phyloP scores from a whole-genome alignment of 2,888 invertebrate genomes.

The Lypha dubia region DNA sequence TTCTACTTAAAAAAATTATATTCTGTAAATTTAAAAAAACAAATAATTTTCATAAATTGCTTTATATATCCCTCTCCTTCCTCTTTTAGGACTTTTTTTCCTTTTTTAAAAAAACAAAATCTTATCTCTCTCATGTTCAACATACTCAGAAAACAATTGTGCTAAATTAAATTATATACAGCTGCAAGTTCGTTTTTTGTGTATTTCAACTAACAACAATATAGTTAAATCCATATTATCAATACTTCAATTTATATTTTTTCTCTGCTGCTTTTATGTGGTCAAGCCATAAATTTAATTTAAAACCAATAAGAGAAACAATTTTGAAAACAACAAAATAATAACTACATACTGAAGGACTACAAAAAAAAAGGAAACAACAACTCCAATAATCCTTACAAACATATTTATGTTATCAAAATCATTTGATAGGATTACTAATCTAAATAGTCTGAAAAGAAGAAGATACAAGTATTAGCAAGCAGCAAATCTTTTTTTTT shows the following conservation, averaged over 20 bases:
- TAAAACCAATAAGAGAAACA: slow-evolving; percentile 41
- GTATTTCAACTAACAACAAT: slow-evolving; percentile 15
- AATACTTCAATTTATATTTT: slow-evolving; percentile 41
- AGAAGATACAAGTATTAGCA: neutral
- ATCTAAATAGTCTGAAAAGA: neutral
- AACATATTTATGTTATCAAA: slow-evolving; percentile 61
- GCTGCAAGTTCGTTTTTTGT: slow-evolving; percentile 10
- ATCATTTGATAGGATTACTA: slow-evolving; percentile 53
- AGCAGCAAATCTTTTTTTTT: neutral
- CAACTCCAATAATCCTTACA: slow-evolving; percentile 33
- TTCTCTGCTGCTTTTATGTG: slow-evolving; percentile 9
- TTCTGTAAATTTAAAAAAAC: too few relatives aligned
- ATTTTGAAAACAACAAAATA: slow-evolving; percentile 39
- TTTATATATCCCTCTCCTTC: neutral
- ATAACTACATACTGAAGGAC: slow-evolving; percentile 6
- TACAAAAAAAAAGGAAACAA: neutral
- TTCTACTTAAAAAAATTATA: too few relatives aligned
- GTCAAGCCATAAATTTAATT: slow-evolving; percentile 48
- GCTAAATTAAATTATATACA: slow-evolving; percentile 1
- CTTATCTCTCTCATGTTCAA: neutral
- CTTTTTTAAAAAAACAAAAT: neutral
- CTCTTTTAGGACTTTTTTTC: neutral
- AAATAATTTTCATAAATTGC: too few relatives aligned
- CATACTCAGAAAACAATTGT: slow-evolving; percentile 32
- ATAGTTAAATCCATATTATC: slow-evolving; percentile 47